Evolutionary conservation across 2,888 invertebrate species (phyloP).

Genomic region (Glyphotaelius pellucidus): DNA sequence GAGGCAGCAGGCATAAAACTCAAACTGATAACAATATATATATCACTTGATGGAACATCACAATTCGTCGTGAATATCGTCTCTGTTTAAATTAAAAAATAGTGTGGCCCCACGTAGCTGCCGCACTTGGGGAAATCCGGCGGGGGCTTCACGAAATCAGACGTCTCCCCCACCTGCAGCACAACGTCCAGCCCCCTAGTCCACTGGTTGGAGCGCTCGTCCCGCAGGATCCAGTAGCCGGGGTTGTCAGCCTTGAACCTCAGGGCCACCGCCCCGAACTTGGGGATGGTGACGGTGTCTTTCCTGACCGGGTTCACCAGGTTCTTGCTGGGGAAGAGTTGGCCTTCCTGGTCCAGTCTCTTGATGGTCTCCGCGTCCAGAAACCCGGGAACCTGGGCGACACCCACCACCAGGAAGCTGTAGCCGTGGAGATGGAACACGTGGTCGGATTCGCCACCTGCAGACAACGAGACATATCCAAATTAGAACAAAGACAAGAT

Average conservation of each 20-base stretch:
- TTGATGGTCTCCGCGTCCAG: slow-evolving; percentile 77
- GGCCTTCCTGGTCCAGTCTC: slow-evolving; percentile 78
- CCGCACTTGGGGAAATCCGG: slow-evolving; percentile 87
- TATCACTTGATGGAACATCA: slow-evolving; percentile 23
- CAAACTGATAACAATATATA: background rate
- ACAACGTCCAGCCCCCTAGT: slow-evolving; percentile 86
- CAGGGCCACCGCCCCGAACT: slow-evolving; percentile 82
- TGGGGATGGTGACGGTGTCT: slow-evolving; percentile 86
- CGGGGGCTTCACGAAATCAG: slow-evolving; percentile 83
- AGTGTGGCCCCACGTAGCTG: slow-evolving; percentile 86
- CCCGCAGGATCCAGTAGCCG: slow-evolving; percentile 89
- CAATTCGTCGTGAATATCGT: slow-evolving; percentile 55
- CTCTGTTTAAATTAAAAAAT: slow-evolving; percentile 79
- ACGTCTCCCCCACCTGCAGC: slow-evolving; percentile 83
- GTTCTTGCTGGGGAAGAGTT: slow-evolving; percentile 77
- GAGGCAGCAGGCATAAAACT: background rate
- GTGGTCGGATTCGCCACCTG: slow-evolving; percentile 82
- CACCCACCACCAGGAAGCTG: slow-evolving; percentile 83
- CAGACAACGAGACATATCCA: background rate
- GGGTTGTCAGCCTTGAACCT: slow-evolving; percentile 87
- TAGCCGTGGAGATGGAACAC: slow-evolving; percentile 88
- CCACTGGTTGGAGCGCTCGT: slow-evolving; percentile 85
- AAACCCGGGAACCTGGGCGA: slow-evolving; percentile 76
- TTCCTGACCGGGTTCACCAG: slow-evolving; percentile 81
- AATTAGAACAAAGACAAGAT: slow-evolving; percentile 62